Evolutionary conservation across 2,797 vertebrate species (phyloP), one percentile per base, ranked within the genome.

Genomic region (Diglossa cyanea): DNA sequence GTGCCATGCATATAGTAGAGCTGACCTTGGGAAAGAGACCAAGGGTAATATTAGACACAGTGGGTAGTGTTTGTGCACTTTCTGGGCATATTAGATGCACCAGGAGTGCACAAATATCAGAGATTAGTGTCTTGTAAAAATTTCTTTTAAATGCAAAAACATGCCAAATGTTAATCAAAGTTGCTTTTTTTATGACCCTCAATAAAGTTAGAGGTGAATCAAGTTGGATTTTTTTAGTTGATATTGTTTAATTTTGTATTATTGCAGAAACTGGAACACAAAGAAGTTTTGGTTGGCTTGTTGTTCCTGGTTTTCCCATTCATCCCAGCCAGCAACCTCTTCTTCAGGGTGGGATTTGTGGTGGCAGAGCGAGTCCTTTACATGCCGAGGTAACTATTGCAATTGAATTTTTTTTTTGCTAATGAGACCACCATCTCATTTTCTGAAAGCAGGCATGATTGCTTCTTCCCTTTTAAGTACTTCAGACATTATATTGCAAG

Each of bases 311-410:
- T 99, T 90, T 99, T 99, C 96, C 99, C 99, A 85, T 99, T 99
- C 98, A 98, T 99, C 93, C 99, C 99, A 63, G 99, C 99, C 97
- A 99, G 98, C 97, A 99, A 99, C 97, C 98, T 99, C 81, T 99
- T 99, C 98, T 99, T 99, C 98, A 98, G 98, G 89, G 99, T 99
- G 97, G 99, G 99, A 88, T 99, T 99, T 96, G 99, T 99, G 77
- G 99, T 99, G 97, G 99, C 99, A 4, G 99, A 99, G 96, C 98
- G 99, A 95, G 98, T 99, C 91, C 99, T 99, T 95, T 99, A 99
- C 98, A 99, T 99, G 99, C 99, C 99, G 53, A 99, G 99, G 99
- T 99, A 98, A 97, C 86, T 97, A 95, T 45, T 71, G 71, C 67
- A 79, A 44, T 39, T 94, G 68, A 93, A 91, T 92, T 95, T 95